phyloP scores from a whole-genome alignment of 2,888 invertebrate genomes.

The Pollenia angustigena region DNA sequence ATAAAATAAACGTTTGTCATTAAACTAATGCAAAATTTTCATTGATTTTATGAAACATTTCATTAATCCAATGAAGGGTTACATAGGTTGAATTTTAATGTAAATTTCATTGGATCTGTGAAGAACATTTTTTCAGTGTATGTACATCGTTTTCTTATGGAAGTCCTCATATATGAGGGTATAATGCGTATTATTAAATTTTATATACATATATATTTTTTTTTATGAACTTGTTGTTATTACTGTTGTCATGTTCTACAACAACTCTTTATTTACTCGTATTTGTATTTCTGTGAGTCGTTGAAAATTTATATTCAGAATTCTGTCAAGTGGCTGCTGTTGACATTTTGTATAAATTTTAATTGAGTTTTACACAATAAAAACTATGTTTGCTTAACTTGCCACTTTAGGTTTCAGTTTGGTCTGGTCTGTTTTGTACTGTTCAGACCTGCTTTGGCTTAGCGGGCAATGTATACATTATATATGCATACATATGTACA shows the following conservation, averaged over 20 bases:
- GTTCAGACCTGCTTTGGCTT: constrained; percentile 11
- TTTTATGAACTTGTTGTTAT: constrained; percentile 22
- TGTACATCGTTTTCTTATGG: background rate
- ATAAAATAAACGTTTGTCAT: too few species aligned
- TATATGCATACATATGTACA: background rate
- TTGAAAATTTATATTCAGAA: constrained; percentile 62
- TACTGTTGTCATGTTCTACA: constrained; percentile 50
- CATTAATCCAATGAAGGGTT: too few species aligned
- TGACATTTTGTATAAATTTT: constrained; percentile 84
- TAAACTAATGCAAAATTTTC: too few species aligned
- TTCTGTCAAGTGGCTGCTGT: constrained; percentile 79
- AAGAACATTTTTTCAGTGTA: too few species aligned
- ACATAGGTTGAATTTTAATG: too few species aligned
- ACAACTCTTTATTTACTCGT: constrained; percentile 13
- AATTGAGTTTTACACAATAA: constrained; percentile 83
- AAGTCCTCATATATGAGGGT: background rate
- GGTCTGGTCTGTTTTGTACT: background rate
- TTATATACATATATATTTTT: background rate
- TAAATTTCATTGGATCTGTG: too few species aligned
- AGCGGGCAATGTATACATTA: background rate
- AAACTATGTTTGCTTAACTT: constrained; percentile 83
- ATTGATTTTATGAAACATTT: too few species aligned
- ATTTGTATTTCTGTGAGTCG: constrained; percentile 30
- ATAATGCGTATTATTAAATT: constrained; percentile 20
- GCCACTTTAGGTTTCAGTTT: constrained; percentile 79